Conservation (phyloP, 2,797 vertebrate genomes). For the Pelodytes ibericus region DNA sequence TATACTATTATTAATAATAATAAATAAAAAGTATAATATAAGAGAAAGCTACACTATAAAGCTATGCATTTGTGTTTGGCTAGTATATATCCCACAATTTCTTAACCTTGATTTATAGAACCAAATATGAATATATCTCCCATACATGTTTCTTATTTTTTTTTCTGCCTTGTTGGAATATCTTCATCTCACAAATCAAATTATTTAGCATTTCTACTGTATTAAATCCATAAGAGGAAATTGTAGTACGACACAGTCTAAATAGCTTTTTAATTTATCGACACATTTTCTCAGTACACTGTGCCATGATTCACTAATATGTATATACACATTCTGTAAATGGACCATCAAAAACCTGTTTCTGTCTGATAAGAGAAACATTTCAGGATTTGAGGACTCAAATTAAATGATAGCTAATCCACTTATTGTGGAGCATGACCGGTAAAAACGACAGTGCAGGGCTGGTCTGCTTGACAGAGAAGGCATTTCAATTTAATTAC, state of each 20-base stretch:
- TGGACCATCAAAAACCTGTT: not conserved
- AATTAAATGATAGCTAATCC: not conserved
- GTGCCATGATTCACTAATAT: not conserved
- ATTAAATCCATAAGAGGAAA: not conserved
- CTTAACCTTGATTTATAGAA: not conserved
- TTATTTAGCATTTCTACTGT: not conserved
- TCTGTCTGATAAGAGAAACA: not conserved
- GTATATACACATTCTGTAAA: not conserved
- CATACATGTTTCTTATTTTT: not conserved
- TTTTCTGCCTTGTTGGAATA: not conserved
- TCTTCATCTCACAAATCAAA: conserved; percentile 3
- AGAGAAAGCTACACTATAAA: no score
- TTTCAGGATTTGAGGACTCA: not conserved
- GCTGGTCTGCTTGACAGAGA: not conserved
- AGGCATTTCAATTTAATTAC: not conserved
- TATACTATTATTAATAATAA: no score
- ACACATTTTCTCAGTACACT: not conserved
- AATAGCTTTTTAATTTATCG: conserved; percentile 14
- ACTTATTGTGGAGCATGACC: not conserved
- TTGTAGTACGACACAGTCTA: not conserved
- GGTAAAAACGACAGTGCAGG: not conserved
- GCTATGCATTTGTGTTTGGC: no score
- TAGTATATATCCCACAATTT: no score
- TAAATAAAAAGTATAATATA: no score
- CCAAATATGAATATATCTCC: not conserved